Evolutionary conservation across 1,140 invertebrate species (phyloP).

Genomic region (Cotesia chilonis): DNA sequence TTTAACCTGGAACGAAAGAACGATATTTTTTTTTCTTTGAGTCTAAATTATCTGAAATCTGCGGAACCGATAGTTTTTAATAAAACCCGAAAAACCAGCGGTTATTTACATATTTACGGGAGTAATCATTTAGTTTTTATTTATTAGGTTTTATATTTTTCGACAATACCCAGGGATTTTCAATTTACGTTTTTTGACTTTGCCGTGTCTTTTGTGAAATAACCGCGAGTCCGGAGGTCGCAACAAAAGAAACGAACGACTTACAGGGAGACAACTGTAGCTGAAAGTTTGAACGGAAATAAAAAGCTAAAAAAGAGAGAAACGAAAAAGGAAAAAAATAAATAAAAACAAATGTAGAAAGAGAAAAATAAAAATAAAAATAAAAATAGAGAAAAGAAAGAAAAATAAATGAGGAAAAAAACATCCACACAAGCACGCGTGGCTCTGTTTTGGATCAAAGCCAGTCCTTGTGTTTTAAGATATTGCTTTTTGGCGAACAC

Average conservation of each 20-base stretch:
- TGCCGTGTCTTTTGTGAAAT: background rate
- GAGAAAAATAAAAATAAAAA: background rate
- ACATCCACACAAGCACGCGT: background rate
- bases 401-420: background rate
- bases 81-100: no score
- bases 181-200: no score
- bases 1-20: no score
- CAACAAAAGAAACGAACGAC: slow-evolving; percentile 4
- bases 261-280: slow-evolving; percentile 12
- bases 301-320: background rate
- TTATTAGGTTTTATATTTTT: no score
- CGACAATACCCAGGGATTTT: no score
- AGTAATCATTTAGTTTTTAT: no score
- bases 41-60: no score
- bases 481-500: slow-evolving; percentile 46
- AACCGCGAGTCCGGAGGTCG: background rate
- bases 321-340: background rate
- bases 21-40: no score
- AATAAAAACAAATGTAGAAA: background rate
- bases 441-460: slow-evolving; percentile 30
- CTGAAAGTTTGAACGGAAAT: background rate
- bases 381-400: no score
- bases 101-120: no score
- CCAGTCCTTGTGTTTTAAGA: slow-evolving; percentile 51
- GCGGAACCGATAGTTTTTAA: no score